Percentiles rank a stretch among this genome's conserved stretches.
phyloP scores from a whole-genome alignment of 2,113 vertebrate species.

The Himantopus leucocephalus region DNA sequence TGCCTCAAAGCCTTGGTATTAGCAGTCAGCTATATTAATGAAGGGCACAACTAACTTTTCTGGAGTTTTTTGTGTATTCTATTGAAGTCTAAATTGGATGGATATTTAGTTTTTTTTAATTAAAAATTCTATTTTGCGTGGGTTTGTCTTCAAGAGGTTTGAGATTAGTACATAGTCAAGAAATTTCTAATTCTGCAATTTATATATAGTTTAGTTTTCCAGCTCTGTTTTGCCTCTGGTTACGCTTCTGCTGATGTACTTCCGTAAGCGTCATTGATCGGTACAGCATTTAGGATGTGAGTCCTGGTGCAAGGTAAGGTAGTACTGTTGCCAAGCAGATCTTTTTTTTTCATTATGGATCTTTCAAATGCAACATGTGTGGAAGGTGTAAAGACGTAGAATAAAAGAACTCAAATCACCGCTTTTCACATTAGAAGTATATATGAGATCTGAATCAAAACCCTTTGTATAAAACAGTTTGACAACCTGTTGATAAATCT shows the following conservation, averaged over 20 bases:
- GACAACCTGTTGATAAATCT: not conserved
- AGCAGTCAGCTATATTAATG: not conserved
- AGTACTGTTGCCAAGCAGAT: not conserved
- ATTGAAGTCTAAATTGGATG: not conserved
- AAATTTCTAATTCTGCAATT: not conserved
- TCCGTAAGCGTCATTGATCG: fast-evolving
- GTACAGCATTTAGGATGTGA: not conserved
- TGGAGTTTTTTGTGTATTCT: not conserved
- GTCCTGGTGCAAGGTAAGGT: not conserved
- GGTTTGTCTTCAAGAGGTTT: not conserved
- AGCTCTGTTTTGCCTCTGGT: not conserved
- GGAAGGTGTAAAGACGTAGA: not conserved
- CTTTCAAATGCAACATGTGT: not conserved
- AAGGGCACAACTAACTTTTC: not conserved
- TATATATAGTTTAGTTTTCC: not conserved
- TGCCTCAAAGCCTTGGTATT: not conserved
- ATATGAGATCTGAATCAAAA: not conserved
- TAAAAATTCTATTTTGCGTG: not conserved
- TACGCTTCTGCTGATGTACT: not conserved
- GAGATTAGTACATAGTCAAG: not conserved
- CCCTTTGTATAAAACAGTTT: not conserved
- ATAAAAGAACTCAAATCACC: not conserved
- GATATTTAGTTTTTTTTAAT: not conserved
- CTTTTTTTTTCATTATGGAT: not conserved
- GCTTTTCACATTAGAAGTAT: not conserved